These are phyloP conservation scores for Idaea aversata DNA, from an alignment of 2,888 invertebrate genomes.

Conservation along the genomic window DNA sequence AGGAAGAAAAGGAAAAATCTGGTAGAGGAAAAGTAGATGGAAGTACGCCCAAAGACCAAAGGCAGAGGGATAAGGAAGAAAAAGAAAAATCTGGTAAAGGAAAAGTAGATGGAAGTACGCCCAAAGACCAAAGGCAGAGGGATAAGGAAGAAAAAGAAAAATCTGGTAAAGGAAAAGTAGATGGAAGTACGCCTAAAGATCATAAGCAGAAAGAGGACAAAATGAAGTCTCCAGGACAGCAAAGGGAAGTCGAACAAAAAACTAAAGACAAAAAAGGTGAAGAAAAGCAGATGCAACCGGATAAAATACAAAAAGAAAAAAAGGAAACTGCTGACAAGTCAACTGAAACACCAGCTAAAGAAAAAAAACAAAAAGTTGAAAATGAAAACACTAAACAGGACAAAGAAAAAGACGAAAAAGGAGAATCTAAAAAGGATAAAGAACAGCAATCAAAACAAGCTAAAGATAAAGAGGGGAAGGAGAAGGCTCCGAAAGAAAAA, in stretches of 20 bases:
- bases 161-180: constrained; percentile 8
- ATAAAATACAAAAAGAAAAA: constrained; percentile 3
- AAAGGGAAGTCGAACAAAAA: constrained; percentile 14
- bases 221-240: constrained; percentile 2
- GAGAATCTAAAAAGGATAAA: constrained; percentile 7
- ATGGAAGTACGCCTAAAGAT: constrained; percentile 21
- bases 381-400: not conserved
- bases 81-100: not conserved
- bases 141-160: not conserved
- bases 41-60: constrained; percentile 19
- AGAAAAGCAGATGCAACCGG: constrained; percentile 1
- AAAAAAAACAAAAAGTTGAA: constrained; percentile 2
- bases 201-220: constrained; percentile 23
- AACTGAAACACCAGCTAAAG: constrained; percentile 6
- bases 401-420: constrained; percentile 7
- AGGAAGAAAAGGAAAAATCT: not conserved
- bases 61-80: constrained; percentile 6
- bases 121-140: constrained; percentile 18
- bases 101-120: constrained; percentile 22
- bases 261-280: constrained; percentile 11
- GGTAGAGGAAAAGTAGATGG: constrained; percentile 14
- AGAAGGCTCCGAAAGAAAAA: not conserved
- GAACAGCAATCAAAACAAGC: constrained; percentile 1
- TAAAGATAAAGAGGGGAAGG: not conserved
- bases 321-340: not conserved